Conservation (phyloP, 53 echinoderm and acorn worm genomes). For the Holothuria leucospilota region DNA sequence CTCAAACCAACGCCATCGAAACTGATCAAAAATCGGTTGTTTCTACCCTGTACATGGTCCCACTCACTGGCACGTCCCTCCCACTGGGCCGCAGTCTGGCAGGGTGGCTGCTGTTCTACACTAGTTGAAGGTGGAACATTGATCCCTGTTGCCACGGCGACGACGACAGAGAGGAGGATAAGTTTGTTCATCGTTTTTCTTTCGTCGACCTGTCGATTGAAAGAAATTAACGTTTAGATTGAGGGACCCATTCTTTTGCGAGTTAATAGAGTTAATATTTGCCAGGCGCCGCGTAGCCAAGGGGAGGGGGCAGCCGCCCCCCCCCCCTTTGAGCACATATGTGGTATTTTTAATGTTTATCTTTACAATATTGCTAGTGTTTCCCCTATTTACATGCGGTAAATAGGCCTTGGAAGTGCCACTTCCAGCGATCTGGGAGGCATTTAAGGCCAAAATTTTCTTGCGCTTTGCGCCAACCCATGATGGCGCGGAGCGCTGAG, state of each 20-base stretch:
- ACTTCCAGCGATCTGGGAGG: no score
- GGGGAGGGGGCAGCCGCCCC: no score
- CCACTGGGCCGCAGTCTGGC: conserved; percentile 73
- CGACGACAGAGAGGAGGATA: neutral
- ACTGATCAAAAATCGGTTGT: conserved; percentile 84
- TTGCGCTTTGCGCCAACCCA: no score
- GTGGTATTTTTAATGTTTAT: no score
- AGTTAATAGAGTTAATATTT: no score
- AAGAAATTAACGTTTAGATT: neutral
- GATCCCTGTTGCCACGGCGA: neutral
- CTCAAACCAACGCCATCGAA: conserved; percentile 74
- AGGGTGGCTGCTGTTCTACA: conserved; percentile 45
- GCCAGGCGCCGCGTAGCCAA: no score
- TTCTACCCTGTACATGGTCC: conserved; percentile 75
- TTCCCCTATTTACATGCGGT: no score
- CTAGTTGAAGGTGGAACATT: neutral
- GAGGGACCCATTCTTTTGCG: neutral
- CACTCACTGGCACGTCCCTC: conserved; percentile 94
- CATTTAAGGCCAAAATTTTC: no score
- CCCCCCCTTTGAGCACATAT: no score
- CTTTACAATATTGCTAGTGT: no score
- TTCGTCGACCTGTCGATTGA: neutral
- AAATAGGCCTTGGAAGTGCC: no score
- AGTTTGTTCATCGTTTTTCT: neutral
- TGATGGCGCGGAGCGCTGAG: no score